These are phyloP conservation scores for Thamnophis elegans DNA, from an alignment of 2,797 vertebrate genomes.

Conservation along the genomic window DNA sequence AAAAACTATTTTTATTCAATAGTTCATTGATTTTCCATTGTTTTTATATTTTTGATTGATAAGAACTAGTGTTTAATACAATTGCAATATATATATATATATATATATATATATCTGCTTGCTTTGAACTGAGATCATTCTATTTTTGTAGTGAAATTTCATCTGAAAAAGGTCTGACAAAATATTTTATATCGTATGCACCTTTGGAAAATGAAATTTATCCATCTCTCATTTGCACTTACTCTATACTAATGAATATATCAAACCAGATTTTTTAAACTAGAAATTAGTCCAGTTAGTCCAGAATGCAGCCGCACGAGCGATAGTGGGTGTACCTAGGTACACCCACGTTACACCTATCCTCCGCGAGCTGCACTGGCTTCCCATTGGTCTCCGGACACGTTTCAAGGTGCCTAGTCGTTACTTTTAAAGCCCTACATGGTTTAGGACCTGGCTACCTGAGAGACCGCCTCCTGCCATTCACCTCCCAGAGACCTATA, in stretches of 20 bases:
- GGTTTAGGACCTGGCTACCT: no score
- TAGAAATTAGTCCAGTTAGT: no score
- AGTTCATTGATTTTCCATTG: background rate
- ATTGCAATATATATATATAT: background rate
- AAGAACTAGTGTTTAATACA: background rate
- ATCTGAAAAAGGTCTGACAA: background rate
- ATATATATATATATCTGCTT: no score
- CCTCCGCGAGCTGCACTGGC: no score
- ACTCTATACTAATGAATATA: background rate
- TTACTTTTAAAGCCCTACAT: no score
- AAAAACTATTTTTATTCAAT: background rate
- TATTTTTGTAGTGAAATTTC: background rate
- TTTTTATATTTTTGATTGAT: background rate
- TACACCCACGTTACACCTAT: no score
- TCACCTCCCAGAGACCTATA: no score
- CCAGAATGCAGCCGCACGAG: no score
- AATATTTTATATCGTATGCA: background rate
- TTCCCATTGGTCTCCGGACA: no score
- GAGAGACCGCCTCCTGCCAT: no score
- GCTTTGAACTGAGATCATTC: background rate
- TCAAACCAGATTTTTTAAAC: background rate
- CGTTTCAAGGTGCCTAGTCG: no score
- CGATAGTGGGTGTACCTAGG: no score
- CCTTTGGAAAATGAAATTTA: background rate
- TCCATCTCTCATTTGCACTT: background rate